Percentiles rank a stretch among this genome's conserved stretches.
These are phyloP conservation scores for Colletes gigas DNA, from an alignment of 1,140 invertebrate species.

Conservation along the genomic window DNA sequence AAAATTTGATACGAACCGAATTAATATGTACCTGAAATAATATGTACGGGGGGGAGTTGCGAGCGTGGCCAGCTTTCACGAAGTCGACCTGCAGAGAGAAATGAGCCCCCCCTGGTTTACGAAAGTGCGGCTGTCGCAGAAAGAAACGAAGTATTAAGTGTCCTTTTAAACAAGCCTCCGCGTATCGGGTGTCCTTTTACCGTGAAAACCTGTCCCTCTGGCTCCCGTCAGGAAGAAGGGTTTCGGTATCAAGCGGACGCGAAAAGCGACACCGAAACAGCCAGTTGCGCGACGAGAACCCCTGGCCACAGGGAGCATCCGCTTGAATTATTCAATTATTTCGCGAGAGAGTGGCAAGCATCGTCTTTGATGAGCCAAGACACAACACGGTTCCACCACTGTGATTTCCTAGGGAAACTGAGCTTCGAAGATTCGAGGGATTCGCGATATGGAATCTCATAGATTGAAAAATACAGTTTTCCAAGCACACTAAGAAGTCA, in stretches of 20 bases:
- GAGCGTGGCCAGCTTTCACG: too few species aligned
- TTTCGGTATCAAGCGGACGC: conserved; percentile 48
- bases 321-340: conserved; percentile 65
- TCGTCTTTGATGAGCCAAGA: conserved; percentile 31
- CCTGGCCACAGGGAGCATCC: conserved; percentile 13
- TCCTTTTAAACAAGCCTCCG: conserved; percentile 40
- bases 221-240: conserved; percentile 33
- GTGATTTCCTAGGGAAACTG: too few species aligned
- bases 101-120: too few species aligned
- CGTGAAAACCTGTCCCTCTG: conserved; percentile 27
- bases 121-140: too few species aligned
- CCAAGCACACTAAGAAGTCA: too few species aligned
- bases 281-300: conserved; percentile 13
- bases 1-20: too few species aligned
- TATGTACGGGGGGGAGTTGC: too few species aligned
- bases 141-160: conserved; percentile 27
- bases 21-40: too few species aligned
- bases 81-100: too few species aligned
- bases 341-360: conserved; percentile 36
- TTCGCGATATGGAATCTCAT: too few species aligned
- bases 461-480: too few species aligned
- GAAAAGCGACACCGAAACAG: conserved; percentile 48
- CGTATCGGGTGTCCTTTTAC: conserved; percentile 47
- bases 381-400: conserved; percentile 1
- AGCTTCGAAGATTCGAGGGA: too few species aligned